phyloP scores from a whole-genome alignment of 2,113 vertebrate genomes.

The Sapayoa aenigma region DNA sequence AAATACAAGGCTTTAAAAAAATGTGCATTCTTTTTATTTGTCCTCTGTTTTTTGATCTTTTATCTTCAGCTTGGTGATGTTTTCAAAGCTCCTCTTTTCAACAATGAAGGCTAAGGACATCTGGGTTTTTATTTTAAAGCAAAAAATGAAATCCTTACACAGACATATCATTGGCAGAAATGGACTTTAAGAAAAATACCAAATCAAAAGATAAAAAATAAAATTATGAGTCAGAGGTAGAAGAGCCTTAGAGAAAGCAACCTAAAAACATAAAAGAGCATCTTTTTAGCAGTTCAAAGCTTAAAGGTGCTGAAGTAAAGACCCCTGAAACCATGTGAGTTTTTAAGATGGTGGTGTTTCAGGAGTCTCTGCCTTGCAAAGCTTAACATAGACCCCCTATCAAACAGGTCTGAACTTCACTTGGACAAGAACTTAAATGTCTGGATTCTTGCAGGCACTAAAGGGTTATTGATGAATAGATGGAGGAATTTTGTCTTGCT shows the following conservation, averaged over 20 bases:
- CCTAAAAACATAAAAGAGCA: background rate
- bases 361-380: background rate
- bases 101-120: background rate
- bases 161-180: background rate
- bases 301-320: background rate
- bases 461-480: background rate
- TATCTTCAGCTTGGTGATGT: conserved; percentile 3
- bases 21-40: conserved; percentile 25
- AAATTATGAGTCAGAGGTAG: background rate
- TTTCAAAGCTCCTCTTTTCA: conserved; percentile 20
- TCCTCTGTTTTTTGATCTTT: conserved; percentile 38
- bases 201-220: conserved; percentile 16
- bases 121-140: conserved; percentile 19
- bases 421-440: background rate
- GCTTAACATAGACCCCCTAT: background rate
- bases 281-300: background rate
- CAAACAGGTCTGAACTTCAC: background rate
- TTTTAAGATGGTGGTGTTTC: background rate
- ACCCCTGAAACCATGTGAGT: background rate
- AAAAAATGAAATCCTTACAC: conserved; percentile 8
- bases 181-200: background rate
- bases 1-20: background rate
- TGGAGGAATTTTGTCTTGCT: conserved; percentile 1
- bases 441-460: background rate
- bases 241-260: background rate